Base-by-base conservation (phyloP, 1,140 invertebrate species). In the Drosophila miranda region DNA sequence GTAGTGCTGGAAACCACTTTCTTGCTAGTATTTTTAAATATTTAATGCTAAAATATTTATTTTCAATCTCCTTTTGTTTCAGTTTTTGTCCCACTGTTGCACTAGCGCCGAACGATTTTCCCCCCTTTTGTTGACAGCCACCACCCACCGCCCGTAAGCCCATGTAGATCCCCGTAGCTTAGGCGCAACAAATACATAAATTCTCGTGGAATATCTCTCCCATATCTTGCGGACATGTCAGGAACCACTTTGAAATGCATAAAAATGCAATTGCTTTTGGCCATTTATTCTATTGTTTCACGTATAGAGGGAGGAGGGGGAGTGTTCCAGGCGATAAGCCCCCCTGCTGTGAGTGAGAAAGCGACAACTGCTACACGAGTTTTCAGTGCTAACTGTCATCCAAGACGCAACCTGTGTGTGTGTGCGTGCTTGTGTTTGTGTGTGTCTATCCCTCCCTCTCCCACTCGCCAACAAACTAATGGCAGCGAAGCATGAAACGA, bases 161-260 rank as follows among this genome's bases (percentile, higher is more conserved):
- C 46, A 38, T 38, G 7, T 5, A 38, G 34, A 38, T 38, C 34
- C 34, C 11, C 34, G 34, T 46, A 51, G 16, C 41, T 46, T 38
- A 49, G 53, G 45, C 42, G 52, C 53, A 46, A 48, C 55, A 44
- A 81, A 84, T 86, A 13, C 34, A 38, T 38, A 84, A 74, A 84
- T 86, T 76, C 43, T 64, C 13, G 13, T 66, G 7, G 46, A 46
- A 59, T 68, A 61, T 69, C 43, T 66, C 46, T 64, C 38, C 59
- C 49, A 9, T 67, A 75, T 75, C 71, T 67, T 30, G 13, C 34
- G 11, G 45, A 87, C 81, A 83, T 76, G 79, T 79, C 79, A 59
- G 56, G 59, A 78, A 87, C 87, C 81, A 87, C 81, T 86, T 86
- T 68, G 77, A 67, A 81, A 75, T 72, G 61, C 77, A 77, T 87